Base-by-base conservation (phyloP, 2,113 vertebrate genomes). In the Actenoides hombroni region DNA sequence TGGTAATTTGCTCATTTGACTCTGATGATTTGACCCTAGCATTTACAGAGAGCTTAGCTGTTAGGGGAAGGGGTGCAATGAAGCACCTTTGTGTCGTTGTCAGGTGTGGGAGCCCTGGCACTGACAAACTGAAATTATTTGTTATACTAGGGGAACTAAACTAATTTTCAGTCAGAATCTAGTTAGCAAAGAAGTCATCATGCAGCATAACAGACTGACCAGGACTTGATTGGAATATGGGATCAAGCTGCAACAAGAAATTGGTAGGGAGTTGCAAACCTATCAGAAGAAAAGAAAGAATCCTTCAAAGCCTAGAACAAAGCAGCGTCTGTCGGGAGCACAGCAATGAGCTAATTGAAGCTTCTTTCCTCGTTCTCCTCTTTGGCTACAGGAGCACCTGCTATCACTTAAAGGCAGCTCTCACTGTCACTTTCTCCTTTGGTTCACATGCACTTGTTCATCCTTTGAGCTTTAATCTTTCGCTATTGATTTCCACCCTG, bases 401-500 rank as follows among this genome's bases (percentile, higher is more conserved):
- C 96, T 61, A 54, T 94, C 94, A 80, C 94, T 94, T 96, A 95
- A 89, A 92, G 96, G 94, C 88, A 89, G 92, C 95, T 93, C 86
- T 78, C 90, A 69, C 92, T 82, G 88, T 35, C 92, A 92, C 94
- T 83, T 92, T 86, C 48, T 71, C 88, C 74, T 84, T 53, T 91
- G 88, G 39, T 65, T 69, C 86, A 86, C 5, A 0, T 85, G 83
- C 86, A 92, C 81, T 95, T 96, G 92, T 83, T 92, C 95, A 89
- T 94, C 92, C 89, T 94, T 94, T 96, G 91, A 95, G 96, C 95
- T 96, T 96, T 96, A 96, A 96, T 96, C 96, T 96, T 96, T 96
- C 82, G 54, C 81, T 94, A 96, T 97, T 92, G 96, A 97, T 97
- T 97, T 95, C 94, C 70, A 95, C 84, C 92, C 94, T 94, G 92